phyloP scores from a whole-genome alignment of 2,113 vertebrate species.

The Cyprinodon brontotheroides region DNA sequence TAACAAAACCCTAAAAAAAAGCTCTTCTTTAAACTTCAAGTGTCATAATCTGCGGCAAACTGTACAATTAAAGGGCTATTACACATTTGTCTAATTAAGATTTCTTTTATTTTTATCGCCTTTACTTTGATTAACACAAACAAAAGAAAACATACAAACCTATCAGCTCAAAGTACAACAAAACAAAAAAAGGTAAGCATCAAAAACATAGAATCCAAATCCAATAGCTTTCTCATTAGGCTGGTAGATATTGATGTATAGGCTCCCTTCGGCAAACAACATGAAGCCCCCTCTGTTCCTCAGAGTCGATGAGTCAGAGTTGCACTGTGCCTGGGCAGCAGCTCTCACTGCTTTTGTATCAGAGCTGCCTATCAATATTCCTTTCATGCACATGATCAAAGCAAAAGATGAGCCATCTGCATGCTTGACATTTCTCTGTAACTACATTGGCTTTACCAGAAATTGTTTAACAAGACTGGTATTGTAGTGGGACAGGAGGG shows the following conservation, averaged over 20 bases:
- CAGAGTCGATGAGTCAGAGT: conserved; percentile 61
- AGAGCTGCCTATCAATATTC: conserved; percentile 48
- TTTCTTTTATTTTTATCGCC: not conserved
- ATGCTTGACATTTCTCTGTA: conserved; percentile 41
- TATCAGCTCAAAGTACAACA: conserved; percentile 9
- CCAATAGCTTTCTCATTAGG: conserved; percentile 68
- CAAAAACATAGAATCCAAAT: conserved; percentile 62
- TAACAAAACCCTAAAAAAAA: conserved; percentile 8
- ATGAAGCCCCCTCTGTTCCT: conserved; percentile 39
- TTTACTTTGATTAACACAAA: not conserved
- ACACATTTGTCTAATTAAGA: not conserved
- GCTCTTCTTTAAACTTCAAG: not conserved
- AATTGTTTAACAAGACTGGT: conserved; percentile 16
- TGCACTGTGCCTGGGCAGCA: conserved; percentile 25
- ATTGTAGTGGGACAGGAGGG: not conserved
- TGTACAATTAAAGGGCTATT: conserved; percentile 7
- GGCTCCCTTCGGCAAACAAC: conserved; percentile 53
- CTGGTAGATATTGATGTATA: conserved; percentile 51
- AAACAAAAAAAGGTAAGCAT: conserved; percentile 49
- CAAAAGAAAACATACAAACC: conserved; percentile 18
- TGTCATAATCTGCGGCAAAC: conserved; percentile 11
- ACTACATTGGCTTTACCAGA: conserved; percentile 4
- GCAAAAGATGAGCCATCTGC: conserved; percentile 30
- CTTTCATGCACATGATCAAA: conserved; percentile 54
- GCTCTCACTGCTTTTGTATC: conserved; percentile 30